A percentile compares a stretch with the other conserved stretches of the same genome.
Conservation (phyloP, 2,113 vertebrate species). For the Nothoprocta perdicaria region DNA sequence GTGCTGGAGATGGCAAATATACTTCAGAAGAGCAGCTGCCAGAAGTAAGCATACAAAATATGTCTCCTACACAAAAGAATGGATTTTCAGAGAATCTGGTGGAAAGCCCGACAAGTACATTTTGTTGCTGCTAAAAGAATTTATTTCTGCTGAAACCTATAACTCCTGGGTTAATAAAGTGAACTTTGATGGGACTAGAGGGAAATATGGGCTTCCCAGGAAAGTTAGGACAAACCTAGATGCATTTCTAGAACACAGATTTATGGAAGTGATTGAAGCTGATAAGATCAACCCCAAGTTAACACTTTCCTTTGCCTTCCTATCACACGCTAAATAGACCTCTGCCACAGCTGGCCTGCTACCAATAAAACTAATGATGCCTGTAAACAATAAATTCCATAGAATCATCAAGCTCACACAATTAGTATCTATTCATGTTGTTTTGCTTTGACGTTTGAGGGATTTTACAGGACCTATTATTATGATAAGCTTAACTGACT, state of each 20-base stretch:
- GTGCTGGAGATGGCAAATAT: conserved; percentile 19
- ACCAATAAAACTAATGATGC: conserved; percentile 36
- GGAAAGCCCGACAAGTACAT: conserved; percentile 71
- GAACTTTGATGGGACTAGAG: conserved; percentile 78
- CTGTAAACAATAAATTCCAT: conserved; percentile 39
- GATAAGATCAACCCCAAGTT: conserved; percentile 74
- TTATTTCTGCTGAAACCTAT: conserved; percentile 78
- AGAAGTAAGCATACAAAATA: conserved; percentile 64
- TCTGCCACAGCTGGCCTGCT: conserved; percentile 41
- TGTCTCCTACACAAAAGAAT: conserved; percentile 55
- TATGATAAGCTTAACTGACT: neutral
- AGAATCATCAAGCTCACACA: conserved; percentile 13
- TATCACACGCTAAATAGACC: conserved; percentile 55
- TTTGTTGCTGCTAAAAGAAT: conserved; percentile 76
- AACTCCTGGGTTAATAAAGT: conserved; percentile 79
- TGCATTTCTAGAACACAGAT: conserved; percentile 72
- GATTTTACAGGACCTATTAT: conserved; percentile 15
- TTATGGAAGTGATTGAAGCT: conserved; percentile 76
- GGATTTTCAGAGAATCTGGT: conserved; percentile 68
- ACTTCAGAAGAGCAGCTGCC: conserved; percentile 34
- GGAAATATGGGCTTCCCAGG: conserved; percentile 77
- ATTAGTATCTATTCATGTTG: neutral
- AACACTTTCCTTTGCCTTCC: conserved; percentile 68
- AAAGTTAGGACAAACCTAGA: conserved; percentile 76
- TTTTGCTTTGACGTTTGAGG: conserved; percentile 29